Percentiles rank a stretch among this genome's conserved stretches.
Conservation (phyloP, 2,113 vertebrate species). For the Scopus umbretta region DNA sequence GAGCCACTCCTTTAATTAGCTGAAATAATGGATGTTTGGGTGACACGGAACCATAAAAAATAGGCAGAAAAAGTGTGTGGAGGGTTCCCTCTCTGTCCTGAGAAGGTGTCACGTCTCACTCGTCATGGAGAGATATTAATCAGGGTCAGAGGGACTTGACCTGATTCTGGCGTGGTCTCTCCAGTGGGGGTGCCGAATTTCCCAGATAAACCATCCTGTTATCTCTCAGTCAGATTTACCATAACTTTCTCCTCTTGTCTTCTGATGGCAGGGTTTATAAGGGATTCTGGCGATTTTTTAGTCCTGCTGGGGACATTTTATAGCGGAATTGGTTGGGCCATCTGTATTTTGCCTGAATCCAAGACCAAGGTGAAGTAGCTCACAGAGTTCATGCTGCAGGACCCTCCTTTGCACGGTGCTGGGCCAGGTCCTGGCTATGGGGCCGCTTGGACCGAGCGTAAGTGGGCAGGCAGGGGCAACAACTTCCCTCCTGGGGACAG, state of each 20-base stretch:
- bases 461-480: no score
- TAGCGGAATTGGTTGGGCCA: background rate
- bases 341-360: background rate
- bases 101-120: background rate
- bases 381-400: background rate
- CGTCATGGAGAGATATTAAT: background rate
- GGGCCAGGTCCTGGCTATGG: background rate
- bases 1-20: conserved; percentile 22
- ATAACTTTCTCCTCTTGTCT: background rate
- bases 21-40: conserved; percentile 3
- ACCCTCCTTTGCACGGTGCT: background rate
- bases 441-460: background rate
- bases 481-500: background rate
- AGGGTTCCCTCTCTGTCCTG: background rate
- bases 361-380: background rate
- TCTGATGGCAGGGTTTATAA: background rate
- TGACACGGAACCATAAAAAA: background rate
- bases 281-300: background rate
- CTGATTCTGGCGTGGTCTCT: background rate
- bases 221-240: background rate
- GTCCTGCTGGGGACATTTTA: background rate
- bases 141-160: background rate
- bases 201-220: background rate
- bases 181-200: background rate
- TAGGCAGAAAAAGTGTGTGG: background rate